These are phyloP conservation scores for Drosophila algonquin DNA, from an alignment of 2,888 invertebrate species.

Conservation along the genomic window DNA sequence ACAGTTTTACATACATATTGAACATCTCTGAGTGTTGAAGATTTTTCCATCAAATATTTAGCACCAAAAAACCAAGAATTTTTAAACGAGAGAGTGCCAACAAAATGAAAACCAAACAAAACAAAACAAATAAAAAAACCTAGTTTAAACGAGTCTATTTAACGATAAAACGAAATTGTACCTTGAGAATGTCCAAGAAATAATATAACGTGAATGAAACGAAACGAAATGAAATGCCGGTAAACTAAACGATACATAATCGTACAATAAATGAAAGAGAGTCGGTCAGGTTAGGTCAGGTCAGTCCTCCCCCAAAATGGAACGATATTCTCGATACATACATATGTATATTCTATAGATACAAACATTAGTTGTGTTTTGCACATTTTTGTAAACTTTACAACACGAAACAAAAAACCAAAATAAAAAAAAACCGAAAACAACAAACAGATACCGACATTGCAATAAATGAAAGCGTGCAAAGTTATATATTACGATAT, in stretches of 20 bases:
- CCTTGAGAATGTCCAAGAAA: slow-evolving; percentile 57
- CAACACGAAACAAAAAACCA: slow-evolving; percentile 52
- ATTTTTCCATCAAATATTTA: slow-evolving; percentile 68
- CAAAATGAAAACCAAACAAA: background rate
- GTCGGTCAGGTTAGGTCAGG: too few relatives aligned
- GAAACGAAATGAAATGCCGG: slow-evolving; percentile 1
- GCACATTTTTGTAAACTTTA: slow-evolving; percentile 74
- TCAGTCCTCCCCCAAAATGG: slow-evolving; percentile 7
- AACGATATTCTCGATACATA: slow-evolving; percentile 2
- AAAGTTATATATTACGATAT: slow-evolving; percentile 50
- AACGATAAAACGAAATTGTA: slow-evolving; percentile 46
- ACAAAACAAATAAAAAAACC: background rate
- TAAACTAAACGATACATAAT: slow-evolving; percentile 29
- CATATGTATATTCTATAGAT: slow-evolving; percentile 29
- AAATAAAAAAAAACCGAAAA: background rate
- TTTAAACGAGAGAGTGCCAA: slow-evolving; percentile 32
- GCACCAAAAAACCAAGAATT: slow-evolving; percentile 40
- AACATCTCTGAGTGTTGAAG: slow-evolving; percentile 70
- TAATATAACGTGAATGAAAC: background rate
- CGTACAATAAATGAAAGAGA: slow-evolving; percentile 22
- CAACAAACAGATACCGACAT: slow-evolving; percentile 1
- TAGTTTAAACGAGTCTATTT: background rate
- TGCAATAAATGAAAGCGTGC: slow-evolving; percentile 42
- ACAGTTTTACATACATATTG: slow-evolving; percentile 61
- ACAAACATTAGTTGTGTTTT: slow-evolving; percentile 67